A percentile compares a stretch with the other conserved stretches of the same genome.
These are phyloP conservation scores for Tragelaphus strepsiceros DNA, from an alignment of 2,113 vertebrate genomes.

Conservation along the genomic window DNA sequence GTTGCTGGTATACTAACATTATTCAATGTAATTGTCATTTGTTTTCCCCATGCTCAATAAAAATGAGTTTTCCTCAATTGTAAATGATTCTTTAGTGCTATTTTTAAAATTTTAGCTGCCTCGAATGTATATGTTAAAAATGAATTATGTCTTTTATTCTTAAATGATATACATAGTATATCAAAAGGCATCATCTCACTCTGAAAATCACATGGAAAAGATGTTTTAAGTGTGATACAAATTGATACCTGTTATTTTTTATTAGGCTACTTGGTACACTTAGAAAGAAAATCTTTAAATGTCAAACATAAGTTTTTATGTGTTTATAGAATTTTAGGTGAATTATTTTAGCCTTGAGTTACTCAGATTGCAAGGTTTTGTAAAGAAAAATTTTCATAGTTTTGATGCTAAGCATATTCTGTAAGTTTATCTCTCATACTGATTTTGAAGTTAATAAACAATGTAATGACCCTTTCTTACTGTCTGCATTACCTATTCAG, in stretches of 20 bases:
- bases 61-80: conserved; percentile 35
- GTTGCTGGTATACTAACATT: not conserved
- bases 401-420: not conserved
- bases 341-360: conserved; percentile 22
- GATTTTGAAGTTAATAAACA: conserved; percentile 46
- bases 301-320: conserved; percentile 2
- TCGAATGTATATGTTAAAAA: not conserved
- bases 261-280: not conserved
- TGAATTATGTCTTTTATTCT: not conserved
- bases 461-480: not conserved
- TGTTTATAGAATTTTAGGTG: conserved; percentile 28
- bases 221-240: not conserved
- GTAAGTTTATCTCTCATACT: not conserved
- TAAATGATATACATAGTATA: not conserved
- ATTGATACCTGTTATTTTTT: not conserved
- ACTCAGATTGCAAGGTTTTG: conserved; percentile 20
- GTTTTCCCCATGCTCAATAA: not conserved
- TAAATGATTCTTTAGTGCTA: not conserved
- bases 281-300: not conserved
- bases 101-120: not conserved
- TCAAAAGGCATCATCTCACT: not conserved
- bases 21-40: not conserved
- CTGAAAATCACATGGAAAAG: conserved; percentile 25
- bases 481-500: not conserved
- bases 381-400: not conserved